phyloP scores from a whole-genome alignment of 92 coral and sea anemone genomes.

The Paramuricea clavata region DNA sequence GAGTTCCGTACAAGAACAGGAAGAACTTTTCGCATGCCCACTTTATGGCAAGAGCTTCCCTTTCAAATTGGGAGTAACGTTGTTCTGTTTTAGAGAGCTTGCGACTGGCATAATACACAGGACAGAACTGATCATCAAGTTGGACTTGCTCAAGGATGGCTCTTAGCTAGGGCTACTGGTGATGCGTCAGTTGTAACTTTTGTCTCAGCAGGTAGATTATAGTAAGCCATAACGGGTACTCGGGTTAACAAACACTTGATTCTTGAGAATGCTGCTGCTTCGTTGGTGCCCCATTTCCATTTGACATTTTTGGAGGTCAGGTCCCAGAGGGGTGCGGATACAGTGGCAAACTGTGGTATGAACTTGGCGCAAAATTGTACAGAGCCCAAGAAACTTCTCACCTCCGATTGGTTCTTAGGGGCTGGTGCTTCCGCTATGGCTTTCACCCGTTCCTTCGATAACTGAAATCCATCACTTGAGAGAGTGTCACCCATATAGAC shows the following conservation, averaged over 20 bases:
- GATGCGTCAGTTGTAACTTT: constrained; percentile 75
- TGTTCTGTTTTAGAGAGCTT: constrained; percentile 59
- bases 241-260: constrained; percentile 49
- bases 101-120: constrained; percentile 80
- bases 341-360: constrained; percentile 72
- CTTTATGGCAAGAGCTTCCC: constrained; percentile 72
- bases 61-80: constrained; percentile 77
- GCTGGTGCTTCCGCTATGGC: constrained; percentile 63
- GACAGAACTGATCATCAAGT: constrained; percentile 69
- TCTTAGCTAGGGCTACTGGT: constrained; percentile 67
- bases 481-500: constrained; percentile 68
- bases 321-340: constrained; percentile 71
- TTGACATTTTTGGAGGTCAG: constrained; percentile 38
- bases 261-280: constrained; percentile 54
- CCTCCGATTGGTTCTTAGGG: constrained; percentile 55
- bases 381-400: constrained; percentile 73
- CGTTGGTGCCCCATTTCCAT: constrained; percentile 50
- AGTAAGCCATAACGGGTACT: constrained; percentile 77
- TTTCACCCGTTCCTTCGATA: constrained; percentile 55
- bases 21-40: constrained; percentile 74
- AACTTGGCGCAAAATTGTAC: constrained; percentile 73
- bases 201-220: constrained; percentile 62
- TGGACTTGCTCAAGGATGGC: constrained; percentile 72
- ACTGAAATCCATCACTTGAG: constrained; percentile 61
- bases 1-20: constrained; percentile 42